Percentiles rank a stretch among this genome's conserved stretches.
These are phyloP conservation scores for Vulpes ferrilata DNA, from an alignment of 2,113 vertebrate species.

Conservation along the genomic window DNA sequence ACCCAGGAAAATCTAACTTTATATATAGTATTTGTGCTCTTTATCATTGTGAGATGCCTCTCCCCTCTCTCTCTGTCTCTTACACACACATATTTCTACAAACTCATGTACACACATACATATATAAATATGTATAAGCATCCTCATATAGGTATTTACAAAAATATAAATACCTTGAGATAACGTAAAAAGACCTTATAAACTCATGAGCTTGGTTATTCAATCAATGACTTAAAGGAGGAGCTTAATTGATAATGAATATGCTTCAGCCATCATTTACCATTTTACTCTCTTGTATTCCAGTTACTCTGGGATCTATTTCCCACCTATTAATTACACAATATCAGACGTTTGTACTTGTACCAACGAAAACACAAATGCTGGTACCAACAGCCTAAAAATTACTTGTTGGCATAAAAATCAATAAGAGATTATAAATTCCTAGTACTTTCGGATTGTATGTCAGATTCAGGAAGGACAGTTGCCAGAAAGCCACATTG, in stretches of 20 bases:
- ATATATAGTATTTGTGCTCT: background rate
- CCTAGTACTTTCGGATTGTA: background rate
- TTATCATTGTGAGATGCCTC: background rate
- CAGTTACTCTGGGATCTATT: background rate
- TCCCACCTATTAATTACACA: background rate
- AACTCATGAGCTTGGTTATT: background rate
- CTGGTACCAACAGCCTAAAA: background rate
- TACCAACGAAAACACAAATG: slow-evolving; percentile 11
- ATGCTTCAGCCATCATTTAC: background rate
- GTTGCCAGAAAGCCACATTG: slow-evolving; percentile 64
- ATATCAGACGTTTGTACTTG: background rate
- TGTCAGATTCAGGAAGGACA: slow-evolving; percentile 45
- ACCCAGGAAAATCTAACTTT: background rate
- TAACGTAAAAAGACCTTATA: background rate
- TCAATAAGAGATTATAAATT: slow-evolving; percentile 68
- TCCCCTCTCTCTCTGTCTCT: background rate
- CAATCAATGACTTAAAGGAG: background rate
- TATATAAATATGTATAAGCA: background rate
- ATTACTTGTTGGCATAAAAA: slow-evolving; percentile 52
- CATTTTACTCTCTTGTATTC: background rate
- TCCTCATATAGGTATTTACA: background rate
- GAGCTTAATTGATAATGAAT: background rate
- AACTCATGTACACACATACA: background rate
- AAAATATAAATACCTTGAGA: background rate
- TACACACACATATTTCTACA: background rate